These are phyloP conservation scores for Artibeus jamaicensis DNA, from an alignment of 2,797 vertebrate genomes.

Conservation along the genomic window DNA sequence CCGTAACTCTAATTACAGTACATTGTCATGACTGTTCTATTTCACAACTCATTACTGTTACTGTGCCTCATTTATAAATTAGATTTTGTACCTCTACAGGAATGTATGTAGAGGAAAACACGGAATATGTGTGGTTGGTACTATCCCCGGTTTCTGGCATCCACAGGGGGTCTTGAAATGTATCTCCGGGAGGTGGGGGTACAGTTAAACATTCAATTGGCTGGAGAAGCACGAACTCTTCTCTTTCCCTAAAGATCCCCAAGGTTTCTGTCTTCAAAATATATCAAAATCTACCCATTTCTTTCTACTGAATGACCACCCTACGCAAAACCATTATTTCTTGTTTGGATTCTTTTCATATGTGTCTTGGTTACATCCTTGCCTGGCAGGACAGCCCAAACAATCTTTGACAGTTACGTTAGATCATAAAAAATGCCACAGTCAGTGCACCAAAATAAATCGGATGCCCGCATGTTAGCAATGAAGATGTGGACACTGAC, in stretches of 20 bases:
- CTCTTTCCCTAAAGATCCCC: background rate
- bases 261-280: background rate
- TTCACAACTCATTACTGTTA: background rate
- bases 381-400: background rate
- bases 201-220: background rate
- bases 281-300: background rate
- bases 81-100: no score
- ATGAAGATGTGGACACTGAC: background rate
- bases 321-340: background rate
- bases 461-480: background rate
- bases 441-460: background rate
- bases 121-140: background rate
- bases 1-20: fast-evolving
- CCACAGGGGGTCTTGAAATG: background rate
- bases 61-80: background rate
- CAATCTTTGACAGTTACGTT: background rate
- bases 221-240: background rate
- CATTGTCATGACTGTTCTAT: background rate
- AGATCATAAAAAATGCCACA: background rate
- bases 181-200: no score
- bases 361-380: background rate
- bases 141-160: background rate
- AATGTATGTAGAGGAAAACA: no score
- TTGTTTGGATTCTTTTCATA: background rate
- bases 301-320: background rate